phyloP scores from a whole-genome alignment of 2,113 vertebrate species.

The Chamaea fasciata region DNA sequence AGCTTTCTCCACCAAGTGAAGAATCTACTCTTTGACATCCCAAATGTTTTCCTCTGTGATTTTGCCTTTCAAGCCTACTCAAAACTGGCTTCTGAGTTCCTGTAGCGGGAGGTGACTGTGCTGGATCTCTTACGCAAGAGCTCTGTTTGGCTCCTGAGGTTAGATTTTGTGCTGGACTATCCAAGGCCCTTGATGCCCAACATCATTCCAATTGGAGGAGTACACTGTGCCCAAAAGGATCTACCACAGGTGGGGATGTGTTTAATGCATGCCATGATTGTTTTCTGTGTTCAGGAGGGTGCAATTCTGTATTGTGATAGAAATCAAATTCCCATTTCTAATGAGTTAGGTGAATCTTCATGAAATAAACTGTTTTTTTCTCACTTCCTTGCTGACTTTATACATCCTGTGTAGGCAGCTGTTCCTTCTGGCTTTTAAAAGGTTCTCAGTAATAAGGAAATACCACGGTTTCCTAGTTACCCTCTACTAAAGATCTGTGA shows the following conservation, averaged over 20 bases:
- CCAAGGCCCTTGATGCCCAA: slow-evolving; percentile 85
- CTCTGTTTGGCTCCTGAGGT: slow-evolving; percentile 82
- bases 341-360: background rate
- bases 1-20: slow-evolving; percentile 76
- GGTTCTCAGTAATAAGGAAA: background rate
- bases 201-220: slow-evolving; percentile 68
- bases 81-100: slow-evolving; percentile 65
- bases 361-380: background rate
- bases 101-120: slow-evolving; percentile 67
- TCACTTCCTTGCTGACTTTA: background rate
- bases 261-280: background rate
- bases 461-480: too few species aligned
- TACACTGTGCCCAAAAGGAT: slow-evolving; percentile 46
- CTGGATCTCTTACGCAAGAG: slow-evolving; percentile 66
- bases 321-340: fast-evolving
- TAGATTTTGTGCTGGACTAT: slow-evolving; percentile 76
- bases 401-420: background rate
- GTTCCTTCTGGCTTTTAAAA: background rate
- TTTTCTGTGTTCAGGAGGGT: background rate
- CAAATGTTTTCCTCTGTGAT: slow-evolving; percentile 62
- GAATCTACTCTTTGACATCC: slow-evolving; percentile 47
- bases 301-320: background rate
- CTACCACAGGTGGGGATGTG: slow-evolving; percentile 49
- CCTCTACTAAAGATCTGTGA: too few species aligned
- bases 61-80: slow-evolving; percentile 57